Evolutionary conservation across 2,113 vertebrate genomes (phyloP).

Genomic region (Erythrocebus patas): DNA sequence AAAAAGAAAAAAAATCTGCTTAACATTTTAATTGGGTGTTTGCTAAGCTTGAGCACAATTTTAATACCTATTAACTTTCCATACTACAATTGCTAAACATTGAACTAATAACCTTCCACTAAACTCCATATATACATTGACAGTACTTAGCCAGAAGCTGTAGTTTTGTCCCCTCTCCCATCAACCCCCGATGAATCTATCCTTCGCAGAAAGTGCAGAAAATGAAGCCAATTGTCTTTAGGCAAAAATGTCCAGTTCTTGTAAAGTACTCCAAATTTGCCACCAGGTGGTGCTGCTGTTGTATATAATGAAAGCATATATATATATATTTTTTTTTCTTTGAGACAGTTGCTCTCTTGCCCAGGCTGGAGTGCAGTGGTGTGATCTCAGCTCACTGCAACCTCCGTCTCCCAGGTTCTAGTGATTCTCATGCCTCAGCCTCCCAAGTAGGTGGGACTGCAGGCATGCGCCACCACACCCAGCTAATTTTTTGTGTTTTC

Average conservation of each 20-base stretch:
- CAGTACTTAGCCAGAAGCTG: background rate
- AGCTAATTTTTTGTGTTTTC: no score
- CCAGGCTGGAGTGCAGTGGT: no score
- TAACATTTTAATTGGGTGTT: conserved; percentile 3
- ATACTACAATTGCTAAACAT: background rate
- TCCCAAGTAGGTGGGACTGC: no score
- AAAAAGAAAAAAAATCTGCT: background rate
- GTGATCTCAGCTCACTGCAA: no score
- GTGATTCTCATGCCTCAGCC: no score
- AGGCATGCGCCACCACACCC: no score
- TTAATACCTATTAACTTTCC: background rate
- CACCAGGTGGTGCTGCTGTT: conserved; percentile 68
- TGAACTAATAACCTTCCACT: background rate
- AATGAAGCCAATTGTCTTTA: background rate
- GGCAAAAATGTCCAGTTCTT: background rate
- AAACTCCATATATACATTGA: background rate
- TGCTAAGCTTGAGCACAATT: background rate
- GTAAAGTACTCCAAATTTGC: conserved; percentile 6
- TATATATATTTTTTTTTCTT: no score
- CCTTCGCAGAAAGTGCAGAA: background rate
- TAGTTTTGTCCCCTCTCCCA: background rate
- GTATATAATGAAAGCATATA: conserved; percentile 12
- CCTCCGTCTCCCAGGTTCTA: no score
- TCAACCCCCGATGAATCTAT: background rate
- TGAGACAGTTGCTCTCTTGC: background rate